phyloP scores from a whole-genome alignment of 2,113 vertebrate genomes.

The Myrmecophaga tridactyla region DNA sequence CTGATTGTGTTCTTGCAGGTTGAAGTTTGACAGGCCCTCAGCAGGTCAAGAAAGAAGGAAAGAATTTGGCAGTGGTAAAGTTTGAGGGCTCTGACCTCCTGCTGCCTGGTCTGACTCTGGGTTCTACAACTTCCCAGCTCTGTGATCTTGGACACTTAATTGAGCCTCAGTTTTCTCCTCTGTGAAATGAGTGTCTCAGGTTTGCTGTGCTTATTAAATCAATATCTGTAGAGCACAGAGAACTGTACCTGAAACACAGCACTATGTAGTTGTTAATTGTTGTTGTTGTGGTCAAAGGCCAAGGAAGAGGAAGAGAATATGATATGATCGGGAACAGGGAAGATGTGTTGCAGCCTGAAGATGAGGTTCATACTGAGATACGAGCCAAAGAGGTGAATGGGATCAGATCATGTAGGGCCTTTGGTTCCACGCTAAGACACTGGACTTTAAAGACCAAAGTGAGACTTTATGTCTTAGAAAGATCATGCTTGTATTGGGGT shows the following conservation, averaged over 20 bases:
- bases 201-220: neutral
- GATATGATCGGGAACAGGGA: no score
- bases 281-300: neutral
- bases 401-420: accelerated
- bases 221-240: neutral
- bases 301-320: neutral
- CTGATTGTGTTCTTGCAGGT: neutral
- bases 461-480: neutral
- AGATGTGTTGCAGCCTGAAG: neutral
- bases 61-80: neutral
- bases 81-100: neutral
- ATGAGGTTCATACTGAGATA: neutral
- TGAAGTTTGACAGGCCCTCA: neutral
- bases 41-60: neutral
- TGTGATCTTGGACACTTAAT: neutral
- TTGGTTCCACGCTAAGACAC: neutral
- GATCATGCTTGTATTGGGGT: neutral
- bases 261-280: neutral
- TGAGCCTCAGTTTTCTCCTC: neutral
- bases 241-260: neutral
- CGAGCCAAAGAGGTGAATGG: neutral
- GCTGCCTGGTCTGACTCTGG: neutral
- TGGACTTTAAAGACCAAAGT: neutral
- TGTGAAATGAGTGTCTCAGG: neutral
- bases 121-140: neutral